Evolutionary conservation across 1,140 invertebrate genomes (phyloP).

Genomic region (Diabrotica undecimpunctata): DNA sequence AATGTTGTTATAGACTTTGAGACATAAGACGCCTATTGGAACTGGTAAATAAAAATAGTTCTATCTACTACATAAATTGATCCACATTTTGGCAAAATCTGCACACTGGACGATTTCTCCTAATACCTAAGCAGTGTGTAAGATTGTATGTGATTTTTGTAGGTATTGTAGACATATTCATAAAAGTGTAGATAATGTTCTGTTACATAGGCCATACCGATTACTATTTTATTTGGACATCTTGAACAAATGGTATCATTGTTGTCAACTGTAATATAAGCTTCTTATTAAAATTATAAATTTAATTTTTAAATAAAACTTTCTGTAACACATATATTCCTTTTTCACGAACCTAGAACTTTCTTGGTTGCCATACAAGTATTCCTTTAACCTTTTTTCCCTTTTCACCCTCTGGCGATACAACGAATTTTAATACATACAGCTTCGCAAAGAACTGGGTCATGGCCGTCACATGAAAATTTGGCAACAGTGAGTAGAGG

Average conservation of each 20-base stretch:
- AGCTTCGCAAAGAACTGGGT: too few relatives aligned
- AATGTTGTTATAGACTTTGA: too few relatives aligned
- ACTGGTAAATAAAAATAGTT: too few relatives aligned
- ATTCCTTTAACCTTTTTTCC: too few relatives aligned
- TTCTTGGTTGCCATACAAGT: too few relatives aligned
- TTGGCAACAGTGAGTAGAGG: too few relatives aligned
- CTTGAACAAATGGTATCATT: conserved; percentile 17
- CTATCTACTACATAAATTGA: too few relatives aligned
- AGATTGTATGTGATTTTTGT: conserved; percentile 2
- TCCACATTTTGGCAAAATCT: neutral
- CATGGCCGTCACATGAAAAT: too few relatives aligned
- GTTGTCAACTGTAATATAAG: conserved; percentile 23
- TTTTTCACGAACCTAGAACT: neutral
- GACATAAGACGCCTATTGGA: too few relatives aligned
- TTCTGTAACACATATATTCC: conserved; percentile 6
- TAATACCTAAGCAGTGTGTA: neutral
- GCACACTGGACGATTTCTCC: neutral
- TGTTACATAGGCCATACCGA: conserved; percentile 5
- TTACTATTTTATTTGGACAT: conserved; percentile 17
- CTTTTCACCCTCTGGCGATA: too few relatives aligned
- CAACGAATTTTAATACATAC: too few relatives aligned
- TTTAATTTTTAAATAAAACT: conserved; percentile 22
- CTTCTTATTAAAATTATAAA: conserved; percentile 22
- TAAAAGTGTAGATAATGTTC: neutral
- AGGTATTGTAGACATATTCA: conserved; percentile 2